Evolutionary conservation across 2,797 vertebrate species (phyloP).

Genomic region (Cirrhinus molitorella): DNA sequence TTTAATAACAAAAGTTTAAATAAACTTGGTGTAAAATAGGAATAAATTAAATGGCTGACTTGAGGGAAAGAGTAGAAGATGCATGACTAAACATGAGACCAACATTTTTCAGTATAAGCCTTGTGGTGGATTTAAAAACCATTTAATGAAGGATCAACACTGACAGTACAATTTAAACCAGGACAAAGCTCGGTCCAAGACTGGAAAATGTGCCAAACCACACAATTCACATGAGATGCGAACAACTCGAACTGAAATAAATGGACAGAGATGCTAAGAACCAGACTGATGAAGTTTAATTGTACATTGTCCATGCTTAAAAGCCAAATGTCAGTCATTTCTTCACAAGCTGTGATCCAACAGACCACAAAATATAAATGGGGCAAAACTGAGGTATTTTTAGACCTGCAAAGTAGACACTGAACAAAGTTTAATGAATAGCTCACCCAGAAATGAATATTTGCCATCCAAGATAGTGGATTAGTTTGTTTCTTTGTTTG

Average conservation of each 20-base stretch:
- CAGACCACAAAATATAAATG: conserved; percentile 1
- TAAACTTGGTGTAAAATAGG: conserved; percentile 8
- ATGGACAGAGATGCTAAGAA: neutral
- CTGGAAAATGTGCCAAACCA: neutral
- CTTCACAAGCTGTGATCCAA: neutral
- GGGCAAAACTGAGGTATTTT: neutral
- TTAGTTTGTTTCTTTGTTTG: neutral
- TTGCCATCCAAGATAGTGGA: neutral
- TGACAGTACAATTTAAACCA: conserved; percentile 1
- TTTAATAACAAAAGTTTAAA: conserved; percentile 33
- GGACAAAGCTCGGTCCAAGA: neutral
- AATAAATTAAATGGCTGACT: neutral
- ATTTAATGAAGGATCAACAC: neutral
- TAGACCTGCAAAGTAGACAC: neutral
- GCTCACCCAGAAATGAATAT: neutral
- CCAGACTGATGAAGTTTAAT: neutral
- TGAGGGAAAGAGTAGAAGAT: neutral
- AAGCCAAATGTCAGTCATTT: neutral
- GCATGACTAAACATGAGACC: neutral
- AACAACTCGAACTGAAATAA: conserved; percentile 26
- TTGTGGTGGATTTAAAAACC: neutral
- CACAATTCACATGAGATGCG: conserved; percentile 10
- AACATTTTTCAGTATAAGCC: neutral
- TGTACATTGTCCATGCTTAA: neutral
- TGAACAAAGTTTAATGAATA: neutral